Conservation (phyloP, 2,888 invertebrate genomes). For the Drosophila infuscata region DNA sequence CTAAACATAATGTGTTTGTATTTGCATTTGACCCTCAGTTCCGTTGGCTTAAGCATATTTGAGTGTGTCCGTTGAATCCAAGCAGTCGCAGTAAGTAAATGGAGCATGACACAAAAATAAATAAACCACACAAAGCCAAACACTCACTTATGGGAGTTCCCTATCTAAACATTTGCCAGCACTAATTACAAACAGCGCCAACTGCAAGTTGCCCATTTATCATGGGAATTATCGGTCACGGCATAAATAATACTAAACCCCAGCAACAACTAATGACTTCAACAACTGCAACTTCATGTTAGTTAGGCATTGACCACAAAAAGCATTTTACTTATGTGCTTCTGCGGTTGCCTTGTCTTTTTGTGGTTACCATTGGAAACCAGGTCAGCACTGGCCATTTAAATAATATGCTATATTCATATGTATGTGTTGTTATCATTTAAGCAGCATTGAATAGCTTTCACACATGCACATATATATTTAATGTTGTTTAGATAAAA, state of each 20-base stretch:
- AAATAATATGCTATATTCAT: slow-evolving; percentile 39
- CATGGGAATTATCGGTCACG: slow-evolving; percentile 63
- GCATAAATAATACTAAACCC: slow-evolving; percentile 60
- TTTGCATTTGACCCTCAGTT: slow-evolving; percentile 24
- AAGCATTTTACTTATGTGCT: slow-evolving; percentile 60
- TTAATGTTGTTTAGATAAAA: slow-evolving; percentile 33
- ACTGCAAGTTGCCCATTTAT: slow-evolving; percentile 61
- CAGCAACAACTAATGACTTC: slow-evolving; percentile 20
- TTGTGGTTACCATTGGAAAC: slow-evolving; percentile 41
- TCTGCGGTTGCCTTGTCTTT: slow-evolving; percentile 54
- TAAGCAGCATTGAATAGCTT: not conserved
- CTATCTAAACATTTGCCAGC: slow-evolving; percentile 65
- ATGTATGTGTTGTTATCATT: not conserved
- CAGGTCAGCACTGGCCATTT: slow-evolving; percentile 43
- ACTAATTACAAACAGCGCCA: slow-evolving; percentile 57
- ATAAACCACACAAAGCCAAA: slow-evolving; percentile 42
- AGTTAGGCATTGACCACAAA: slow-evolving; percentile 48
- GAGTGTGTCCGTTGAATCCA: slow-evolving; percentile 54
- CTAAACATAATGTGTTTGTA: slow-evolving; percentile 67
- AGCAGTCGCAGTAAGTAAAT: slow-evolving; percentile 59
- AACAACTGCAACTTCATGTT: slow-evolving; percentile 15
- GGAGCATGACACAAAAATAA: slow-evolving; percentile 63
- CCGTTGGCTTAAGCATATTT: slow-evolving; percentile 56
- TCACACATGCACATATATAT: slow-evolving; percentile 2
- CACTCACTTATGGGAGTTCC: slow-evolving; percentile 10